Base-by-base conservation (phyloP, 2,113 vertebrate species). In the Callionymus lyra region DNA sequence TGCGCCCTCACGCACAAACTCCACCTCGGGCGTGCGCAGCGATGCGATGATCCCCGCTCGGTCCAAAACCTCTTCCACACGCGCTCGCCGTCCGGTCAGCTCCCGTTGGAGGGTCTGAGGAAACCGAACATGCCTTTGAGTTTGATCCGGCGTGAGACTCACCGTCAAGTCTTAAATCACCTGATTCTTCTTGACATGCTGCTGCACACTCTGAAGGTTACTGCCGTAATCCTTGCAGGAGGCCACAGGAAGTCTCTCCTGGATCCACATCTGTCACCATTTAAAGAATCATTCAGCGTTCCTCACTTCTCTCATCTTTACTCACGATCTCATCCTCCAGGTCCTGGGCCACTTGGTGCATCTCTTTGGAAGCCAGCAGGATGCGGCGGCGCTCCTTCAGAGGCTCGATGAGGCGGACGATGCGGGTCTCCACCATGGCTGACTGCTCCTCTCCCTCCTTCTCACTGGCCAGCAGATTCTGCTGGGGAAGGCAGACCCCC, bases 251-350 rank as follows among this genome's bases (percentile, higher is more conserved):
- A 91, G 85, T 40, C 89, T 81, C 54, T 94, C 92, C 16, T 88
- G 89, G 65, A 96, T 90, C 92, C 92, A 96, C 65, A 96, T 59
- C 93, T 96, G 37, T 12, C 27, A 68, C 48, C 18, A 31, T n/a
- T 12, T 63, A 16, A 11, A 31, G 9, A 47, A 41, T 43, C 13
- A 13, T 10, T 9, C 9, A 31, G 31, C 31, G 3, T 42, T 14
- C 10, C 6, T 12, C 32, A 34, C 12, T 4, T 11, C 18, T 31
- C 17, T 34, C 16, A 9, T 8, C 9, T 10, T 8, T 10, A 76
- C 90, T 90, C 69, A 94, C 92, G 1, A 93, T 91, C 82, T 96
- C 92, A 6, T 94, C 92, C 53, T 93, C 90, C 63, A 96, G 82
- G 34, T 96, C 92, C 2, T 92, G 87, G 50, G 90, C 85, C 40